Evolutionary conservation across 2,888 invertebrate genomes (phyloP), one percentile per base, ranked within the genome.

Genomic region (Nymphalis urticae): DNA sequence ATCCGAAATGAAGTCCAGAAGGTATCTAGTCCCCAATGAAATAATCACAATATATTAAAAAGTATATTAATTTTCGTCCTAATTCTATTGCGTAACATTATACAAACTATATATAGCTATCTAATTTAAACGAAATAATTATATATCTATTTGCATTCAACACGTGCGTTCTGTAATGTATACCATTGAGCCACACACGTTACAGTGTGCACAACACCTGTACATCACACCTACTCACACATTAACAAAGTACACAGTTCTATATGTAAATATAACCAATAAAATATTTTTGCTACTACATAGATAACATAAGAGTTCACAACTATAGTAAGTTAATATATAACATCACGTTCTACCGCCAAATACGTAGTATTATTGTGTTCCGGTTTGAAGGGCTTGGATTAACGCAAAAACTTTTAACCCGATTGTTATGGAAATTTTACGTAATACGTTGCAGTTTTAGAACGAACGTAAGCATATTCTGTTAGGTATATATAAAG

Each of bases 151-250:
- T 66, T 59, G 61, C 51, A 72, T 70, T 68, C 65, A 9, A 21
- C 54, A 51, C 61, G 27, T 59, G 50, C 51, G 51, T 32, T 9
- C 1, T 48, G 48, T 32, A 48, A 27, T 51, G 54, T 62, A 27
- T 51, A 56, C 50, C 58, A 61, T 68, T 68, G 67, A 54, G 48
- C 65, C 70, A 62, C 58, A 70, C 65, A 42, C 66, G 66, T 67
- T 67, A 62, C 16, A 50, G 66, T 24, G 60, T 59, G 42, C 27
- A 48, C 53, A 54, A 50, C 48, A 58, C 62, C 47, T 56, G 56
- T 58, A 21, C 17, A 51, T 21, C 58, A 24, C 36, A 50, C 61
- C 53, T 48, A 36, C 58, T 56, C 56, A 36, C 48, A 48, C 42
- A 54, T 61, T 56, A 48, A 53, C 53, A 13, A 1, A 17, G 7